These are phyloP conservation scores for Crepidodera aurea DNA, from an alignment of 2,888 invertebrate genomes.

Conservation along the genomic window DNA sequence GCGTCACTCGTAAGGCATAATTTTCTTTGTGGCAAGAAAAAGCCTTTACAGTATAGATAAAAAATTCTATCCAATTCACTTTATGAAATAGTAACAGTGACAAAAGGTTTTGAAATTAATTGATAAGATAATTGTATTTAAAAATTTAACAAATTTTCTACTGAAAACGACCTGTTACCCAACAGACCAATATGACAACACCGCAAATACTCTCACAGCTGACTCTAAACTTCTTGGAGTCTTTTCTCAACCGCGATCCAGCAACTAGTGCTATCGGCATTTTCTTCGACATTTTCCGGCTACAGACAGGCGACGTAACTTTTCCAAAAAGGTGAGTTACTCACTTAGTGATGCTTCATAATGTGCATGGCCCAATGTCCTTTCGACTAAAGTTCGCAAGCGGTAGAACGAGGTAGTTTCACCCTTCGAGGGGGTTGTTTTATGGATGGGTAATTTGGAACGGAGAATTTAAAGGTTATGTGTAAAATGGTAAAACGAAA, in stretches of 20 bases:
- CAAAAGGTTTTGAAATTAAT: too few relatives aligned
- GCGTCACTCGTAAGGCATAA: too few relatives aligned
- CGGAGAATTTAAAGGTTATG: slow-evolving; percentile 19
- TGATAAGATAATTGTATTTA: too few relatives aligned
- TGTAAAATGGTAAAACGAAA: slow-evolving; percentile 12
- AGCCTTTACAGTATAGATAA: too few relatives aligned
- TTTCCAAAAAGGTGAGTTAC: slow-evolving; percentile 21
- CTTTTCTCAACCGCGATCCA: neutral
- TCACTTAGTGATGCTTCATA: slow-evolving; percentile 8
- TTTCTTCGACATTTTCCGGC: slow-evolving; percentile 8
- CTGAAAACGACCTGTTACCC: neutral
- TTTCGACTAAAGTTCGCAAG: slow-evolving; percentile 1
- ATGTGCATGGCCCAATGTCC: slow-evolving; percentile 10
- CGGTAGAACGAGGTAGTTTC: neutral
- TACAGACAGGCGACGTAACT: neutral
- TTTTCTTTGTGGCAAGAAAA: too few relatives aligned
- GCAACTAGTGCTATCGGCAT: slow-evolving; percentile 3
- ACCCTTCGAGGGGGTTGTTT: neutral
- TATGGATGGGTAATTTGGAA: neutral
- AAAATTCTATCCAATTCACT: too few relatives aligned
- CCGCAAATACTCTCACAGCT: slow-evolving; percentile 8
- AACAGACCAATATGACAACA: neutral
- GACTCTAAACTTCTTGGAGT: slow-evolving; percentile 17
- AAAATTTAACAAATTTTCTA: too few relatives aligned
- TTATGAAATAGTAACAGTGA: too few relatives aligned